Base-by-base conservation (phyloP, 2,113 vertebrate species). In the Nansenia antarctica region DNA sequence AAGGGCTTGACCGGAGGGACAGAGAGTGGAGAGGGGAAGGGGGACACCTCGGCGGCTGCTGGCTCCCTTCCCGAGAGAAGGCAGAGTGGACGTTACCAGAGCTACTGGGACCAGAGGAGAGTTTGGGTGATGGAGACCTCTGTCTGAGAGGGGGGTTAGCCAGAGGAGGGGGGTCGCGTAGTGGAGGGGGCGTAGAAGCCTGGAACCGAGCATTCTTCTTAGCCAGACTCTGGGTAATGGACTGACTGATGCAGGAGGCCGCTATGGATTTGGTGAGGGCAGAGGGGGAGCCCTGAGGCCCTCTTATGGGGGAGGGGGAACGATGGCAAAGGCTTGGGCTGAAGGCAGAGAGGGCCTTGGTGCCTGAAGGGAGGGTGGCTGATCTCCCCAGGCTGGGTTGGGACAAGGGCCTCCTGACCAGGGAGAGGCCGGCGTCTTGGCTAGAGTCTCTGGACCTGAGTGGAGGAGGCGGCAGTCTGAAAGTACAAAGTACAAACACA, bases 221-320 rank as follows among this genome's bases (percentile, higher is more conserved):
- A 0, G 93, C 88, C 70, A 95, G 85, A 42, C 90, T 94, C 81
- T 95, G 93, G 70, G 88, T 93, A 77, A 95, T 93, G 34, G 93
- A 93, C 86, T 95, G 94, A 58, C 92, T 94, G 71, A 95, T 94
- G 42, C 91, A 94, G 7, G 94, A 94, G 4, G 94, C 93, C 0
- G 95, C 94, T 29, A 94, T 78, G 29, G 94, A 94, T 65, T 91
- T 89, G 1, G 88, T 90, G 6, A 94, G 89, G 1, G 87, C 72
- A 0, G 90, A 72, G 14, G 87, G 70, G 2, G 88, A 71, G 20
- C 69, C 63, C 34, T 73, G 22, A 3, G 67, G 82, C 31, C 77
- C 73, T 6, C 71, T 79, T 15, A 79, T 80, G 0, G 85, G 77
- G 1, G 79, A 78, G 11, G 18, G 20, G 8, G 58, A 60, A n/a